Evolutionary conservation across 2,888 invertebrate genomes (phyloP), one percentile per base, ranked within the genome.

Genomic region (Octodonta nipae): DNA sequence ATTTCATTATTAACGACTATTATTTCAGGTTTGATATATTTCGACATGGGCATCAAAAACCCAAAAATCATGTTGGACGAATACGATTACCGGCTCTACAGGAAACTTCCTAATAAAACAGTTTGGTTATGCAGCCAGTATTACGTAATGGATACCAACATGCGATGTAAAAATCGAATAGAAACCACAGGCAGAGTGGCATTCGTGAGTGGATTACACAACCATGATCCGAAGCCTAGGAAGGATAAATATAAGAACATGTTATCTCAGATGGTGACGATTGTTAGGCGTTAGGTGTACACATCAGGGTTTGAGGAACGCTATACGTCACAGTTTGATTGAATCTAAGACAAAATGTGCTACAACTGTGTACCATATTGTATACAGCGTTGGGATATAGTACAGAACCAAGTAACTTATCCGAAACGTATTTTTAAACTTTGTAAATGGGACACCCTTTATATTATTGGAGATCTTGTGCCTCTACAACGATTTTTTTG

Each of bases 21-120:
- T 22, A 28, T 44, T 47, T 35, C 24, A 45, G 43, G 42, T 35
- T 27, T 39, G 7, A 45, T 49, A 26, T 45, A 43, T 30, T 45
- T 47, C 26, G 44, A 42, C 26, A 30, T 40, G 8, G 47, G 44
- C 6, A 36, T 38, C n/a, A 49, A 49, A 28, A 44, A 49, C 33
- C 48, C 48, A 5, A 47, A 47, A 36, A 44, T 49, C 35, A 42
- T 47, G 32, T 31, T 45, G 10, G 43, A 47, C 16, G 39, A 41
- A 15, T 33, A 42, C 28, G 44, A 47, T 24, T 49, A 44, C 33
- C 35, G 36, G 2, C 17, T 46, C 8, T 40, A 44, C 17, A 44
- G 42, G 31, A 46, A 47, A 28, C 28, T 39, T 3, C 38, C 41
- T 2, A 37, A 40, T 24, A 34, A 37, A 30, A 49, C 47, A 2